Evolutionary conservation across 1,140 invertebrate species (phyloP).

Genomic region (Acyrthosiphon pisum): DNA sequence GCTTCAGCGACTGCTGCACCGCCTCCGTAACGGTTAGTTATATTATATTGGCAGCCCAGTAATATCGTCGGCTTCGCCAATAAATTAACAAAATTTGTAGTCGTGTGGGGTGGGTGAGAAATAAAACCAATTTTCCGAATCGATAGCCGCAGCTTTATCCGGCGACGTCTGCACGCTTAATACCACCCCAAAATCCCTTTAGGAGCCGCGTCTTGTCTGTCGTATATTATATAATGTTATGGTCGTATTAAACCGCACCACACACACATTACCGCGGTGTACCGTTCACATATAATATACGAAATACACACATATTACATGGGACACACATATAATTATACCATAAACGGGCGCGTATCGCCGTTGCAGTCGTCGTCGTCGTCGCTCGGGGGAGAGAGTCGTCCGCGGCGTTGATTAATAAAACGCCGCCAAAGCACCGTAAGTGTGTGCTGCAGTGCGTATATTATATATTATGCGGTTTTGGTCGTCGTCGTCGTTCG

Average conservation of each 20-base stretch:
- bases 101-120: neutral
- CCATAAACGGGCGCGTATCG: neutral
- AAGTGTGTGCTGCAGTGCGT: neutral
- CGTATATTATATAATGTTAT: neutral
- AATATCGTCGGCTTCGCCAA: neutral
- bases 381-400: neutral
- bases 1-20: too few species aligned
- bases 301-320: too few species aligned
- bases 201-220: neutral
- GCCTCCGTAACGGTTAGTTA: too few species aligned
- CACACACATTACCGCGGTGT: neutral
- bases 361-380: neutral
- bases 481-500: neutral
- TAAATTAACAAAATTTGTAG: neutral
- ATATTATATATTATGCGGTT: neutral
- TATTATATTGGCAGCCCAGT: too few species aligned
- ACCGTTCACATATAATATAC: neutral
- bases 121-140: constrained; percentile 4
- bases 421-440: neutral
- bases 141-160: neutral
- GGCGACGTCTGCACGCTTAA: neutral
- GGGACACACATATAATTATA: neutral
- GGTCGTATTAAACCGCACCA: neutral
- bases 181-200: neutral
- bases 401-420: neutral